Evolutionary conservation across 2,113 vertebrate species (phyloP).

Genomic region (Setophaga coronata): DNA sequence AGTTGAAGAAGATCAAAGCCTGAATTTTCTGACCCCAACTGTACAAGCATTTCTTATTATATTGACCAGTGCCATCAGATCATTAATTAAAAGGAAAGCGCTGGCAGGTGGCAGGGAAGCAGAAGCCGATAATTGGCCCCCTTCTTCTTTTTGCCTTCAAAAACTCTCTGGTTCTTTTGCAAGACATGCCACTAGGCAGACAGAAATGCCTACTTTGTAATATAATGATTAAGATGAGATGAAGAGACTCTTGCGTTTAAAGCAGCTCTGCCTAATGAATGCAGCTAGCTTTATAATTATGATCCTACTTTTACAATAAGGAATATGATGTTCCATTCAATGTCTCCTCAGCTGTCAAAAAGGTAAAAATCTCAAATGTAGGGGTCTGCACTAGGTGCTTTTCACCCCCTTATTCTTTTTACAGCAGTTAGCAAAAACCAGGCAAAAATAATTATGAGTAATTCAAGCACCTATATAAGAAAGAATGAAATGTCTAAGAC

Average conservation of each 20-base stretch:
- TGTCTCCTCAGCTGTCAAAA: conserved; percentile 62
- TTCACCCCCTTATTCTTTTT: conserved; percentile 25
- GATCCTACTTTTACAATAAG: conserved; percentile 65
- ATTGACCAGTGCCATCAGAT: conserved; percentile 92
- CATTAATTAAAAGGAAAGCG: conserved; percentile 95
- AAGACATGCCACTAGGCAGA: conserved; percentile 95
- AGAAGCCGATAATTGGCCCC: conserved; percentile 94
- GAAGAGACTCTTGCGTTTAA: conserved; percentile 80
- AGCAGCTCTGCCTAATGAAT: conserved; percentile 81
- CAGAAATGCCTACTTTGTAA: conserved; percentile 91
- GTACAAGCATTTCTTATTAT: conserved; percentile 89
- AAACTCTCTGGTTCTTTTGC: conserved; percentile 83
- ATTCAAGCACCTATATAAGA: background rate
- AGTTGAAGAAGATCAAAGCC: conserved; percentile 84
- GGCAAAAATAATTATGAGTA: background rate
- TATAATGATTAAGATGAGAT: conserved; percentile 97
- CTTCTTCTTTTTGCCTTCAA: conserved; percentile 87
- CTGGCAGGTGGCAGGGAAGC: conserved; percentile 96
- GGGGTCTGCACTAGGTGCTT: conserved; percentile 13
- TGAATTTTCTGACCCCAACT: conserved; percentile 88
- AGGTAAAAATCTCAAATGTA: conserved; percentile 54
- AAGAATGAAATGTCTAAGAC: conserved; percentile 47
- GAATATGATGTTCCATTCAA: conserved; percentile 65
- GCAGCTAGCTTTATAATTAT: conserved; percentile 79
- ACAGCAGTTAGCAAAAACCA: conserved; percentile 15